Percentiles rank a stretch among this genome's conserved stretches.
Conservation (phyloP, 2,797 vertebrate species). For the Sebastes dallii region DNA sequence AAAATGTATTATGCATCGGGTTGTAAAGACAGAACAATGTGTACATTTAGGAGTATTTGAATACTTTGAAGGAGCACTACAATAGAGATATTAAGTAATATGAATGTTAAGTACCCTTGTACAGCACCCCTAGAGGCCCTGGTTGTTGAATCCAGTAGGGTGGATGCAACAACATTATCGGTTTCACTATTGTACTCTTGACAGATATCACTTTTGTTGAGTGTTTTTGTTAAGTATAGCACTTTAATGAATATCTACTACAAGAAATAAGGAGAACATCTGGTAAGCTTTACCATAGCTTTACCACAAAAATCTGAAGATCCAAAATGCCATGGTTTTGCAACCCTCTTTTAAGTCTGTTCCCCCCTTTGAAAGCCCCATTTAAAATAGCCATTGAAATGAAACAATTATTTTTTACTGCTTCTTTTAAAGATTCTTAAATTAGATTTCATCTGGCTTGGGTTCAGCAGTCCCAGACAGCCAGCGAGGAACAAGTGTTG, state of each 20-base stretch:
- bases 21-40: background rate
- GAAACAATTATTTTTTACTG: background rate
- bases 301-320: background rate
- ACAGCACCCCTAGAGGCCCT: background rate
- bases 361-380: background rate
- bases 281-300: background rate
- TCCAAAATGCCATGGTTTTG: background rate
- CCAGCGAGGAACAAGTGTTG: conserved; percentile 43
- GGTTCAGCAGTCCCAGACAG: background rate
- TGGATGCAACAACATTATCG: background rate
- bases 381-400: background rate
- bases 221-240: background rate
- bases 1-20: background rate
- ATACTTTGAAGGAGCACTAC: background rate
- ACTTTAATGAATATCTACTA: background rate
- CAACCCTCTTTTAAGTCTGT: background rate
- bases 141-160: background rate
- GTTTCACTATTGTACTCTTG: background rate
- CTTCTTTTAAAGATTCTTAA: conserved; percentile 13
- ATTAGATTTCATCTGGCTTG: conserved; percentile 17
- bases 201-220: background rate
- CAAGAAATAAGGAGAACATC: background rate
- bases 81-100: too few species aligned
- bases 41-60: background rate
- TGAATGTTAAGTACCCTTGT: background rate